Percentiles rank a stretch among this genome's conserved stretches.
These are phyloP conservation scores for Amphipoea lucens DNA, from an alignment of 2,888 invertebrate species.

Conservation along the genomic window DNA sequence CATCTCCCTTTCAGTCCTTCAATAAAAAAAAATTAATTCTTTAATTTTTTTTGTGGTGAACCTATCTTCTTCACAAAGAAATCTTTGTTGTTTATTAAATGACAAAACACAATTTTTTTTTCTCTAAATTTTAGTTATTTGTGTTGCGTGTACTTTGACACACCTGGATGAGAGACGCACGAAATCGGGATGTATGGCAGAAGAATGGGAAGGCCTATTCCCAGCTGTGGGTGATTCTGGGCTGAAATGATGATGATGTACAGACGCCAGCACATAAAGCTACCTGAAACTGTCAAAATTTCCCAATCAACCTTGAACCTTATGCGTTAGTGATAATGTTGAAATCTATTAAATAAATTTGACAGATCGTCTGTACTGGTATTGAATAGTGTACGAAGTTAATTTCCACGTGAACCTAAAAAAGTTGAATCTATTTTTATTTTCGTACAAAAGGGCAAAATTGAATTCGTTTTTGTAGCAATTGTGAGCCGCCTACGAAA, in stretches of 20 bases:
- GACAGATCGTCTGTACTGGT: neutral
- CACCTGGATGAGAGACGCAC: neutral
- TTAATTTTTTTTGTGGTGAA: neutral
- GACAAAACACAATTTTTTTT: neutral
- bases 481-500: slow-evolving; percentile 26
- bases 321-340: no score
- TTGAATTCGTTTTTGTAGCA: slow-evolving; percentile 19
- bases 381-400: neutral
- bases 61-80: neutral
- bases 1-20: slow-evolving; percentile 10
- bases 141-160: neutral
- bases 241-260: neutral
- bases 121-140: neutral
- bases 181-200: neutral
- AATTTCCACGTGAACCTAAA: neutral
- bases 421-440: neutral
- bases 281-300: no score
- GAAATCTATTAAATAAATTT: no score
- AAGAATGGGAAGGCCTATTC: neutral
- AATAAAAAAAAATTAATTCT: slow-evolving; percentile 4
- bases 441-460: slow-evolving; percentile 20
- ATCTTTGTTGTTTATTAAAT: neutral
- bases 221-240: neutral
- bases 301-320: no score
- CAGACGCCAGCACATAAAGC: no score